phyloP scores from a whole-genome alignment of 1,140 invertebrate genomes.

The Atta colombica region DNA sequence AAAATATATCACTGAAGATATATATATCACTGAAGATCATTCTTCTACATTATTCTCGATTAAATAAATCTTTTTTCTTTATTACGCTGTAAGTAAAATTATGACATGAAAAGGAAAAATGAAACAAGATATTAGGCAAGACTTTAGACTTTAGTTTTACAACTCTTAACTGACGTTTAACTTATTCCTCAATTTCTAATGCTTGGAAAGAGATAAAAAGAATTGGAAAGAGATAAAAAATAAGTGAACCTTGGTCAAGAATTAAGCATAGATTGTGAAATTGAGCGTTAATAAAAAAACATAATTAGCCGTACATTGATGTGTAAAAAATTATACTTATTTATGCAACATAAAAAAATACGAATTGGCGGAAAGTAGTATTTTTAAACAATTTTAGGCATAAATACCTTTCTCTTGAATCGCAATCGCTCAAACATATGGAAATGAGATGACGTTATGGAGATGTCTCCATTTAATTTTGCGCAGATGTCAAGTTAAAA shows the following conservation, averaged over 20 bases:
- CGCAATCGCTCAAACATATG: not conserved
- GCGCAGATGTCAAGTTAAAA: conserved; percentile 54
- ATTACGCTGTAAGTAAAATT: not conserved
- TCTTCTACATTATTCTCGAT: not conserved
- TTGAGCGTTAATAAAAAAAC: not conserved
- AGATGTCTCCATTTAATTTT: conserved; percentile 60
- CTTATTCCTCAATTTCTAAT: no score
- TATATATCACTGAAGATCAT: not conserved
- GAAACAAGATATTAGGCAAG: not conserved
- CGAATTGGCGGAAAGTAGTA: not conserved
- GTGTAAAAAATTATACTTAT: conserved; percentile 5
- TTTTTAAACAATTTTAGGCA: not conserved
- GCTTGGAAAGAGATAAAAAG: no score
- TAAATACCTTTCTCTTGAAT: conserved; percentile 3
- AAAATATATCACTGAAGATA: not conserved
- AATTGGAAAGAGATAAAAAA: no score
- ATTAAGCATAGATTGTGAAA: no score
- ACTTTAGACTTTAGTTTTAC: not conserved
- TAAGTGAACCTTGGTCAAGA: no score
- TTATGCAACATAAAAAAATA: not conserved
- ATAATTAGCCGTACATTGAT: not conserved
- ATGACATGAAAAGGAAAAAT: not conserved
- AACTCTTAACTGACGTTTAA: no score
- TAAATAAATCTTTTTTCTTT: conserved; percentile 10
- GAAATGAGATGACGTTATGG: conserved; percentile 33